These are phyloP conservation scores for Clitarchus hookeri DNA, from an alignment of 2,888 invertebrate species.

Conservation along the genomic window DNA sequence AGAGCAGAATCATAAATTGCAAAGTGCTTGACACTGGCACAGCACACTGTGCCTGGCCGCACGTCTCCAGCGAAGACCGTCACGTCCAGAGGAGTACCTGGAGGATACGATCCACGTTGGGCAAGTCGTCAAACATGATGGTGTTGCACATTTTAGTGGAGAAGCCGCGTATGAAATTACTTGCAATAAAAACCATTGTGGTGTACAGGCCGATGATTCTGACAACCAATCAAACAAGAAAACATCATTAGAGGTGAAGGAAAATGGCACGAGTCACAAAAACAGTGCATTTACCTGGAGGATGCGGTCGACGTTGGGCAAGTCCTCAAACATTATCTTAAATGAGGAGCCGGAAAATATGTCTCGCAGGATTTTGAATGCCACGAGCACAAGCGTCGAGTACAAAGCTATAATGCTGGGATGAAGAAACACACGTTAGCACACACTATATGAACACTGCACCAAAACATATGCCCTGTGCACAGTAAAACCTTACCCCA, in stretches of 20 bases:
- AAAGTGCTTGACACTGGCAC: too few relatives aligned
- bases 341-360: conserved; percentile 65
- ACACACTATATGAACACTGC: background rate
- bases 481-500: too few relatives aligned
- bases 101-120: conserved; percentile 81
- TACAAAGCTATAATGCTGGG: conserved; percentile 94
- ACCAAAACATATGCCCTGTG: too few relatives aligned
- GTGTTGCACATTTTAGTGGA: conserved; percentile 88
- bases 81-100: conserved; percentile 51
- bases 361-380: conserved; percentile 85
- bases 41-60: background rate
- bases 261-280: too few relatives aligned
- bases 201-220: conserved; percentile 97
- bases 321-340: conserved; percentile 82
- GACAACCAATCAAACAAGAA: conserved; percentile 43
- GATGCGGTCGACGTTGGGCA: conserved; percentile 83
- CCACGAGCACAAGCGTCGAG: conserved; percentile 91
- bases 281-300: conserved; percentile 56
- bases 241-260: background rate
- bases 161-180: conserved; percentile 84
- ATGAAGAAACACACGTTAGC: conserved; percentile 32
- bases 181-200: conserved; percentile 91
- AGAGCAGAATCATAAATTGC: too few relatives aligned
- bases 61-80: background rate
- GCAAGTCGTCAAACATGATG: conserved; percentile 89